A percentile compares a stretch with the other conserved stretches of the same genome.
These are phyloP conservation scores for Martes martes DNA, from an alignment of 2,113 vertebrate genomes.

Conservation along the genomic window DNA sequence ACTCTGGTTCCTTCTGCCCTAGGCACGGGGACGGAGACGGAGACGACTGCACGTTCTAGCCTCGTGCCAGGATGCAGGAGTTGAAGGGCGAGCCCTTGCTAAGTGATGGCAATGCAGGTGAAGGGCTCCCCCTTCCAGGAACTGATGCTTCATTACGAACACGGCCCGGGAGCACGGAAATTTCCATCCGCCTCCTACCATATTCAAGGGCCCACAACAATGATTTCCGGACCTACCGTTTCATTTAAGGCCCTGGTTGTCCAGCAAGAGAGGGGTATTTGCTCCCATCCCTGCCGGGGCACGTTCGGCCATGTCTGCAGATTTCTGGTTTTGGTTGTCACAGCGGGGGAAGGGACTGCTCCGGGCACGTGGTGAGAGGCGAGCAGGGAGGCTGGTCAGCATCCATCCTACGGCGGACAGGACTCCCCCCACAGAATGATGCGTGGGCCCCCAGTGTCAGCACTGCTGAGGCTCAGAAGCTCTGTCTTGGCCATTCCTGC, in stretches of 20 bases:
- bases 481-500: too few relatives aligned
- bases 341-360: too few relatives aligned
- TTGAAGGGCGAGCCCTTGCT: not conserved
- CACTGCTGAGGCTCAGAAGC: too few relatives aligned
- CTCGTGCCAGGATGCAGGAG: not conserved
- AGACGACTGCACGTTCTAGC: not conserved
- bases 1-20: not conserved
- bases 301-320: too few relatives aligned
- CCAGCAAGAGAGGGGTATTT: too few relatives aligned
- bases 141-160: not conserved
- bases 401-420: not conserved
- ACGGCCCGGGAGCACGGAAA: not conserved
- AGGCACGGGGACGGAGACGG: not conserved
- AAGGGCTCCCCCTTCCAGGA: not conserved
- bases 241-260: too few relatives aligned
- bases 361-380: too few relatives aligned
- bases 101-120: not conserved
- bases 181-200: not conserved
- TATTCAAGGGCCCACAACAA: too few relatives aligned
- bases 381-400: too few relatives aligned
- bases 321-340: too few relatives aligned
- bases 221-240: too few relatives aligned
- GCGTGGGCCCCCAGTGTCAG: not conserved
- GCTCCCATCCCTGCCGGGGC: too few relatives aligned
- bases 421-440: not conserved